Evolutionary conservation across 2,113 vertebrate species (phyloP), one percentile per base, ranked within the genome.

Genomic region (Brachyhypopomus gauderio): DNA sequence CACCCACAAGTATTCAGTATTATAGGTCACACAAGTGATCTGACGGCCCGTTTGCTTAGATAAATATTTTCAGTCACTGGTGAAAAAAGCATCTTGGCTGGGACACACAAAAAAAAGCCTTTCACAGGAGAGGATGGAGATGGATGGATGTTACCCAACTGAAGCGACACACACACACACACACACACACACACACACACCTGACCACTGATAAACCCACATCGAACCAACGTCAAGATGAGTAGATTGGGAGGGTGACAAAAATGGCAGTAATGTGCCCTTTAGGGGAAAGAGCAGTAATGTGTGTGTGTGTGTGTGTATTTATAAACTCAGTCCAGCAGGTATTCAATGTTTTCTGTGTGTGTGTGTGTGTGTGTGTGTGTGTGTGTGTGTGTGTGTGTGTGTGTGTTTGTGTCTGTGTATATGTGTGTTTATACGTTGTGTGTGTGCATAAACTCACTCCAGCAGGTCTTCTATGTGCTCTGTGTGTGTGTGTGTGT

Each of bases 321-420:
- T 80, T 63, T 80, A 9, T 74, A 38, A 30, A 2, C 16, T 59
- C 16, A 74, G 16, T 79, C 12, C 58, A 16, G 69, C 30, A 30
- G 30, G 45, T 52, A 7, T 12, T 11, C 2, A n/a, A 38, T 9
- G 6, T 25, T 12, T 0, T 64, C 6, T 66, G 7, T 66, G 71
- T 62, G 16, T 76, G 80, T 70, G 72, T 60, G 71, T 75, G 72
- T 64, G 34, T 55, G 22, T 30, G 59, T 27, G 58, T 62, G 48
- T 48, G 30, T 74, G 22, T n/a, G 58, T 83, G 62, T 66, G 72
- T 83, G 38, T 72, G 36, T 55, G 64, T 63, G 69, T 87, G 83
- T 87, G 79, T 86, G 78, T 86, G 69, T 83, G 81, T 76, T 71
- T 82, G 70, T 77, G 77, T 62, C 56, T 25, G 38, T n/a, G n/a